phyloP scores from a whole-genome alignment of 2,797 vertebrate species.

The Gymnothorax javanicus region DNA sequence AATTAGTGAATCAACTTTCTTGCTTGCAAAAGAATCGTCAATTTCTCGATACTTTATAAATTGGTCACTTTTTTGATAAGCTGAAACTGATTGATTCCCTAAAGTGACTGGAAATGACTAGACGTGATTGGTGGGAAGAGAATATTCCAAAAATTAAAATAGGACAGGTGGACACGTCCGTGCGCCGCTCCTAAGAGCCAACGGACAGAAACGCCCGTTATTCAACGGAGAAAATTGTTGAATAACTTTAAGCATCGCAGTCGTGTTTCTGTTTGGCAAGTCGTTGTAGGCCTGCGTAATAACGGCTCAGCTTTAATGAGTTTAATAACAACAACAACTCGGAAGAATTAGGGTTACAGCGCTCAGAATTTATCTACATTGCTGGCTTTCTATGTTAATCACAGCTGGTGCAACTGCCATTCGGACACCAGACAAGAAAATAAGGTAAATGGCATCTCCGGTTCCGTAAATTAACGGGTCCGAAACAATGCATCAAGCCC shows the following conservation, averaged over 20 bases:
- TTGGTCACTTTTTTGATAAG: background rate
- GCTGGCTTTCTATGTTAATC: no score
- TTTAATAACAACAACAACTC: no score
- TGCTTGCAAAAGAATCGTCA: no score
- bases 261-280: background rate
- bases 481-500: no score
- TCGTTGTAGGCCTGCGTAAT: background rate
- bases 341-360: no score
- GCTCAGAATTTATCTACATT: no score
- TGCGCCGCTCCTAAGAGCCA: background rate
- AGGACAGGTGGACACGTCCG: background rate
- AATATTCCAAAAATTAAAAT: background rate
- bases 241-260: background rate
- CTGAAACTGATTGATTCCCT: background rate
- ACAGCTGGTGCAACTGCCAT: no score
- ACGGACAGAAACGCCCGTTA: background rate
- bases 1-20: no score
- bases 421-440: no score
- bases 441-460: no score
- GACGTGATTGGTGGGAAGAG: background rate
- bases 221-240: background rate
- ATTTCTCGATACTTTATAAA: background rate
- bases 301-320: background rate
- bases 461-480: no score
- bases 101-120: background rate